phyloP scores from a whole-genome alignment of 2,888 invertebrate genomes.

The Mycalesis mineus region DNA sequence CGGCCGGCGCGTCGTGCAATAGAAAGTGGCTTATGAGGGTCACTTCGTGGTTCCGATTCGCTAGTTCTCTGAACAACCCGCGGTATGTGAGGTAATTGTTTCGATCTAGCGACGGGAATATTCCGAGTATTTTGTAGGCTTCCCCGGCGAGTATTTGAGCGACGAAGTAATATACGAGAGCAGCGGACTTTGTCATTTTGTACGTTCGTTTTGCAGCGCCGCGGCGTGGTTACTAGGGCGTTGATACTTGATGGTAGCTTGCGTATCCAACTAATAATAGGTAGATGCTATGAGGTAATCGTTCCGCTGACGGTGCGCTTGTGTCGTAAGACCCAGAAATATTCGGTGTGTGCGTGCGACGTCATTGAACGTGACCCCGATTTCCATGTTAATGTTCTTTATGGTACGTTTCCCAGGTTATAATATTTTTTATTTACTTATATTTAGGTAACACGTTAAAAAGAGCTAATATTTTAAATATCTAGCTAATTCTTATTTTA shows the following conservation, averaged over 20 bases:
- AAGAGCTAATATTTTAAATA: neutral
- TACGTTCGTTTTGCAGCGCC: conserved; percentile 56
- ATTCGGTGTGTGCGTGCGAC: conserved; percentile 54
- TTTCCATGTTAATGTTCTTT: conserved; percentile 44
- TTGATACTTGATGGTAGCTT: conserved; percentile 57
- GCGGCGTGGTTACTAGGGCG: conserved; percentile 65
- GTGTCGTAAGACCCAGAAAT: conserved; percentile 69
- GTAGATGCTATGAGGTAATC: conserved; percentile 71
- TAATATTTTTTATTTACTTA: too few relatives aligned
- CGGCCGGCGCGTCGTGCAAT: conserved; percentile 61
- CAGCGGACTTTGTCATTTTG: conserved; percentile 53
- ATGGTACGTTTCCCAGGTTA: too few relatives aligned
- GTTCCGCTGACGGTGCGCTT: conserved; percentile 53
- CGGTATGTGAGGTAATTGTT: conserved; percentile 75
- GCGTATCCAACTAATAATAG: conserved; percentile 72
- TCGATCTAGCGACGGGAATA: conserved; percentile 73
- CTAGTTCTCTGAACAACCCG: conserved; percentile 68
- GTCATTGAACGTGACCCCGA: conserved; percentile 66
- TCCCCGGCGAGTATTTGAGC: conserved; percentile 49
- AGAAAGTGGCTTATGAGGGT: conserved; percentile 75
- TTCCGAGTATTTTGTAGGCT: conserved; percentile 71
- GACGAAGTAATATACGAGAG: conserved; percentile 46
- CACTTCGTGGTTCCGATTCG: conserved; percentile 72
- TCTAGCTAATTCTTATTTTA: too few relatives aligned
- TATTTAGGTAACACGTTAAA: neutral